Evolutionary conservation across 2,113 vertebrate species (phyloP), one percentile per base, ranked within the genome.

Genomic region (Penelope pileata): DNA sequence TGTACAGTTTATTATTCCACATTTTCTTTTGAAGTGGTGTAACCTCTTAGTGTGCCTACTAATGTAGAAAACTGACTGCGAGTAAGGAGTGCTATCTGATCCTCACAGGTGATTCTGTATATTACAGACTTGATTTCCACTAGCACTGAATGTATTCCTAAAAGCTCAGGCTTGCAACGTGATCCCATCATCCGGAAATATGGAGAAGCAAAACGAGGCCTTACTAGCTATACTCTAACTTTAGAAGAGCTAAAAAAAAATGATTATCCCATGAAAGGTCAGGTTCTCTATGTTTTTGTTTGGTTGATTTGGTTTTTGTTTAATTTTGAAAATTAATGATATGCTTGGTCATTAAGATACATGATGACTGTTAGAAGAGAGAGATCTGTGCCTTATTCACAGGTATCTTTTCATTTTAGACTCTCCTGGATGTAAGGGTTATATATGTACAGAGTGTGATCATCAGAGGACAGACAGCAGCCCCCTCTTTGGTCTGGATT

Each of bases 401-500:
- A 54, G 56, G 38, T 84, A 9, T 89, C 74, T 96, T 70, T 94
- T 92, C 30, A n/a, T 93, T 60, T 17, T 94, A 99, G 99, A 98
- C 32, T 96, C 96, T 77, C 94, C 94, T 16, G 94, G 90, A 18
- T 99, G 92, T 80, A 96, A 98, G 93, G 97, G 96, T 8, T 99
- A 98, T 79, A 63, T 98, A 26, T 90, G 96, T 76, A 98, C 97
- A 16, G 95, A 96, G 63, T 97, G 97, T 60, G 81, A 81, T 68
- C 96, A 96, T 74, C 74, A 73, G 13, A 91, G 98, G 92, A 99
- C 98, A 2, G 98, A 99, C 95, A 96, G 51, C 92, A 99, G 99
- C 85, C 99, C 98, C 42, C 98, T 99, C 76, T 99, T 98, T 16
- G 99, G 99, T 70, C 96, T 99, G 26, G 98, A 99, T 82, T 99